These are phyloP conservation scores for Osmerus eperlanus DNA, from an alignment of 2,113 vertebrate species.

Conservation along the genomic window DNA sequence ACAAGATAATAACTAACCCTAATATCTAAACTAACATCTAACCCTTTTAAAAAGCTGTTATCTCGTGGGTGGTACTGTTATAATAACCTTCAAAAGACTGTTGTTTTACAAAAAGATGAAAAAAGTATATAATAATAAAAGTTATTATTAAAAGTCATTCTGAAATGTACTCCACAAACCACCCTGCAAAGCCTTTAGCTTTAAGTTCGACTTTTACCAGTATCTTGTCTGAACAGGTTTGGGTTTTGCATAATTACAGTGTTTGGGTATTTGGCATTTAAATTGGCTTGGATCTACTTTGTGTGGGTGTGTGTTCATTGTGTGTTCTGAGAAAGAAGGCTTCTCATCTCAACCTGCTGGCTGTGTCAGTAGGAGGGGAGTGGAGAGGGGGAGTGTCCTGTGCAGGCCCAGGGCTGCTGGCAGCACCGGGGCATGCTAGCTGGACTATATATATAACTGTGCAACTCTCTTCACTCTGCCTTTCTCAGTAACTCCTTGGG, in stretches of 20 bases:
- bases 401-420: conserved; percentile 21
- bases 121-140: too few relatives aligned
- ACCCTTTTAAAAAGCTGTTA: too few relatives aligned
- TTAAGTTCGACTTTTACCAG: background rate
- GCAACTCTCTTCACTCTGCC: conserved; percentile 33
- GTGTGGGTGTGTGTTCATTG: conserved; percentile 15
- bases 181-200: background rate
- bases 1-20: too few relatives aligned
- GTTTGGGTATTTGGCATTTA: too few relatives aligned
- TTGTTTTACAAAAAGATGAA: too few relatives aligned
- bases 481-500: conserved; percentile 51
- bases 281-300: background rate
- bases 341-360: conserved; percentile 17
- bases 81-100: too few relatives aligned
- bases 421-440: background rate
- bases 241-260: too few relatives aligned
- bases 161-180: too few relatives aligned
- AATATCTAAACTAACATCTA: too few relatives aligned
- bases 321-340: background rate
- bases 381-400: conserved; percentile 16
- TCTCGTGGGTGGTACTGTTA: too few relatives aligned
- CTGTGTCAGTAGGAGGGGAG: conserved; percentile 43
- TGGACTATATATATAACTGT: conserved; percentile 54
- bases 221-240: too few relatives aligned
- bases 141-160: too few relatives aligned